A percentile compares a stretch with the other conserved stretches of the same genome.
Conservation (phyloP, 2,113 vertebrate species). For the Bungarus multicinctus region DNA sequence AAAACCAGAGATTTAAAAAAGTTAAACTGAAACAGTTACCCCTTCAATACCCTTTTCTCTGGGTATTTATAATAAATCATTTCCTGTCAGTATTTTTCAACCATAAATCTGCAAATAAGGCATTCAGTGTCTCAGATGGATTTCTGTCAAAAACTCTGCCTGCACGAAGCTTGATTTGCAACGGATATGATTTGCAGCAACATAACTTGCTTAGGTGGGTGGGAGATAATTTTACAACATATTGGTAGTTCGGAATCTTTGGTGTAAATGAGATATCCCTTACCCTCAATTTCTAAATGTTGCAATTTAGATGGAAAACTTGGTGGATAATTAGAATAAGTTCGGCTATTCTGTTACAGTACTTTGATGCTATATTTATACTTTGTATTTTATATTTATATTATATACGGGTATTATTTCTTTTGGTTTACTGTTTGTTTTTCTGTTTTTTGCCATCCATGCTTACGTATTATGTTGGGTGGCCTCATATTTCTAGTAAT, state of each 20-base stretch:
- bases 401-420: background rate
- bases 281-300: slow-evolving; percentile 11
- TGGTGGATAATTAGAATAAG: slow-evolving; percentile 3
- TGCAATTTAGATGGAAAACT: slow-evolving; percentile 43
- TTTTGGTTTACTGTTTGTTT: background rate
- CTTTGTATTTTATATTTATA: background rate
- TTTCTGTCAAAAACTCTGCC: slow-evolving; percentile 49
- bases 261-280: slow-evolving; percentile 23
- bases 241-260: slow-evolving; percentile 17
- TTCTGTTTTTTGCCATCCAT: background rate
- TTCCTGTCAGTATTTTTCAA: slow-evolving; percentile 43
- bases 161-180: slow-evolving; percentile 46
- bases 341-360: background rate
- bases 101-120: slow-evolving; percentile 61
- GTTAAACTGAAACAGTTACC: slow-evolving; percentile 17
- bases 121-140: slow-evolving; percentile 52
- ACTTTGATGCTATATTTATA: background rate
- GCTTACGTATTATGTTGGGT: background rate
- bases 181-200: slow-evolving; percentile 35
- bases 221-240: slow-evolving; percentile 35
- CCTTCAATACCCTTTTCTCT: background rate
- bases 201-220: background rate
- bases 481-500: background rate
- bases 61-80: slow-evolving; percentile 46
- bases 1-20: slow-evolving; percentile 1